Percentiles rank a stretch among this genome's conserved stretches.
Conservation (phyloP, 1,140 invertebrate genomes). For the Physella acuta region DNA sequence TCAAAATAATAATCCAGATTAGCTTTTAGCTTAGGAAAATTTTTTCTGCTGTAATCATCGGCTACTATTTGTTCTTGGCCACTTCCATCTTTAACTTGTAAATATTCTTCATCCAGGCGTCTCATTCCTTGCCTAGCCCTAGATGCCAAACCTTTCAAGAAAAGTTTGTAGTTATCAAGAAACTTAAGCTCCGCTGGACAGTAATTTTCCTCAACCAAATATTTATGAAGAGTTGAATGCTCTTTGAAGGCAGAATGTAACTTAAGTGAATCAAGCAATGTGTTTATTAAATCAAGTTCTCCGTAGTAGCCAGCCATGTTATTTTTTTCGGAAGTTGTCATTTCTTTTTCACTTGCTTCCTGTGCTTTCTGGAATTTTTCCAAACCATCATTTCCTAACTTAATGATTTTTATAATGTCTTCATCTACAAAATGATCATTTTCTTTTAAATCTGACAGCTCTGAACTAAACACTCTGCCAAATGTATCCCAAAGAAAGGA, state of each 20-base stretch:
- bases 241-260: constrained; percentile 8
- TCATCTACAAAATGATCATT: no score
- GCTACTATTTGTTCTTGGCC: constrained; percentile 15
- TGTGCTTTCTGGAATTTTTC: constrained; percentile 34
- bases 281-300: constrained; percentile 28
- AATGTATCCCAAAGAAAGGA: constrained; percentile 41
- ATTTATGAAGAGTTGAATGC: constrained; percentile 22
- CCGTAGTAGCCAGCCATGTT: constrained; percentile 33
- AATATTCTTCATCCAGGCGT: constrained; percentile 28
- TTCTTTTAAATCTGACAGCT: constrained; percentile 24
- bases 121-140: constrained; percentile 21
- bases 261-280: constrained; percentile 18
- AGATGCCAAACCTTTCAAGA: constrained; percentile 17
- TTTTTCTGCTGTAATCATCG: constrained; percentile 8
- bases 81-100: constrained; percentile 28
- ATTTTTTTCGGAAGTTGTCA: constrained; percentile 20
- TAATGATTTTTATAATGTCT: no score
- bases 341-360: constrained; percentile 28
- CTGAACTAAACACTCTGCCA: constrained; percentile 33
- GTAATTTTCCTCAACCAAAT: constrained; percentile 23
- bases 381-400: constrained; percentile 26
- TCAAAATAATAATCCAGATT: constrained; percentile 30
- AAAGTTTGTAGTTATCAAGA: not conserved
- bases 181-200: constrained; percentile 8
- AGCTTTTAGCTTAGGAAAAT: constrained; percentile 23